Conservation (phyloP, 2,888 invertebrate species). For the Neuroscelio doddi region DNA sequence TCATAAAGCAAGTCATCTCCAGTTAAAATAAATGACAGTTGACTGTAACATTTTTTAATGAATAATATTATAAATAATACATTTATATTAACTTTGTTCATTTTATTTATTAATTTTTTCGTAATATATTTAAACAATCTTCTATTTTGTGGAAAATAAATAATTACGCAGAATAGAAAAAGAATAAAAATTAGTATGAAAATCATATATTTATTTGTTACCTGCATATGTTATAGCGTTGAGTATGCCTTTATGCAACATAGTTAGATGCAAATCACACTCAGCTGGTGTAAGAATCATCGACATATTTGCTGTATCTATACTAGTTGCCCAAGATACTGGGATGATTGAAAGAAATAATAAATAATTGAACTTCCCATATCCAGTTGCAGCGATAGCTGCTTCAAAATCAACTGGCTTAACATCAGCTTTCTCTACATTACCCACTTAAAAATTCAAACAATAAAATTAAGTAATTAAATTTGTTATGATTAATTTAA, state of each 20-base stretch:
- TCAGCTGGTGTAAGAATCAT: slow-evolving; percentile 78
- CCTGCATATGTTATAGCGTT: slow-evolving; percentile 83
- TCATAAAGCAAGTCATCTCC: no score
- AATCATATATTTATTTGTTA: no score
- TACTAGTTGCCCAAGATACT: slow-evolving; percentile 79
- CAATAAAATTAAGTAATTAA: slow-evolving; percentile 1
- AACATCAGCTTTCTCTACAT: slow-evolving; percentile 1
- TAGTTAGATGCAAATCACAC: slow-evolving; percentile 80
- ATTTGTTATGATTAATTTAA: not conserved
- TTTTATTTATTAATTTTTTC: no score
- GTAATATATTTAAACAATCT: no score
- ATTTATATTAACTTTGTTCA: no score
- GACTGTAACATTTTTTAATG: no score
- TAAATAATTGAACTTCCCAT: slow-evolving; percentile 80
- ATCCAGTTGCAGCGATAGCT: slow-evolving; percentile 80
- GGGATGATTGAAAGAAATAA: slow-evolving; percentile 77
- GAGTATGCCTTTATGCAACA: slow-evolving; percentile 81
- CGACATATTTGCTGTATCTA: slow-evolving; percentile 81
- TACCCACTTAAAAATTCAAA: not conserved
- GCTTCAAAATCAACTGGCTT: slow-evolving; percentile 78
- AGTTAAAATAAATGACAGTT: no score
- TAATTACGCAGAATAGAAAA: not conserved
- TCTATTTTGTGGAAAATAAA: not conserved
- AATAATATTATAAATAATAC: no score
- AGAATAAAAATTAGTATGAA: not conserved